Percentiles rank a stretch among this genome's conserved stretches.
These are phyloP conservation scores for Pachypeltis micranthus DNA, from an alignment of 1,140 invertebrate species.

Conservation along the genomic window DNA sequence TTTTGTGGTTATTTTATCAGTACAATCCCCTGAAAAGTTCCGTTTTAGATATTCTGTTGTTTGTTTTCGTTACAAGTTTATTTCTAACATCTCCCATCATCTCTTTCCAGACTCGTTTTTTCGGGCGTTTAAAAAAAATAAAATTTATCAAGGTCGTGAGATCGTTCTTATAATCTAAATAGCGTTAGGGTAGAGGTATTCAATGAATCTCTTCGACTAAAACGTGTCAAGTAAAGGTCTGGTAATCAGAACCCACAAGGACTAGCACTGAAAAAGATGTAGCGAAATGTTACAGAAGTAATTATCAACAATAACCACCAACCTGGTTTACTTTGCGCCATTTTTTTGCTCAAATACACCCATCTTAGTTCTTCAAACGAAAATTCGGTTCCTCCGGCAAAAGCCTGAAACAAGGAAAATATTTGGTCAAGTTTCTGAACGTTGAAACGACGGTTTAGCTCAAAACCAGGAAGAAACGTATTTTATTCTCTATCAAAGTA, in stretches of 20 bases:
- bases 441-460: not conserved
- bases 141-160: not conserved
- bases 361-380: constrained; percentile 43
- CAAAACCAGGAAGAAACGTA: no score
- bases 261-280: not conserved
- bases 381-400: constrained; percentile 40
- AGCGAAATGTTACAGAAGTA: not conserved
- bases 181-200: not conserved
- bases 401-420: constrained; percentile 28
- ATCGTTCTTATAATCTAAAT: not conserved
- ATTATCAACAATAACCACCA: no score
- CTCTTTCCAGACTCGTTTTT: no score
- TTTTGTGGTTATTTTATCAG: not conserved
- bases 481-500: no score
- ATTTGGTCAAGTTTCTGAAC: not conserved
- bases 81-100: no score
- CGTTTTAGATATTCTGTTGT: no score
- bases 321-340: not conserved
- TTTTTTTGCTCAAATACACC: constrained; percentile 24
- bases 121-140: no score
- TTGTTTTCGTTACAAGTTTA: no score
- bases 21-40: no score
- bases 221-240: not conserved
- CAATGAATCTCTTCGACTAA: not conserved
- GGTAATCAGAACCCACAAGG: not conserved